Conservation (phyloP, 2,888 invertebrate genomes). For the Chrysodeixis includens region DNA sequence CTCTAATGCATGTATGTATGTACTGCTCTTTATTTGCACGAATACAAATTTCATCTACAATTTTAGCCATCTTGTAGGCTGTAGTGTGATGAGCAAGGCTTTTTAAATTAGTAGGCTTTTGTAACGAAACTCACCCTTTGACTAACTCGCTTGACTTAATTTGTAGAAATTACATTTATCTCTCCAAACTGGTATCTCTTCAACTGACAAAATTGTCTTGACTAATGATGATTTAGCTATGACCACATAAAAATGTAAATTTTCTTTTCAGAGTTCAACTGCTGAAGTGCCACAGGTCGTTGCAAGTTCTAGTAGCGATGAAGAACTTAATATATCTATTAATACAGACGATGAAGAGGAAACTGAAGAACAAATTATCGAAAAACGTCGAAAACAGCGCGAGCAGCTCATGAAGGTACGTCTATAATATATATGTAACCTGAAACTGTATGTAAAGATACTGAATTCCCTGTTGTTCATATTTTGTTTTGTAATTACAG, state of each 20-base stretch:
- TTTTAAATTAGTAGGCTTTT: too few species aligned
- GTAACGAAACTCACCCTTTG: too few species aligned
- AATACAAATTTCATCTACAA: too few species aligned
- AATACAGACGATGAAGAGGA: constrained; percentile 95
- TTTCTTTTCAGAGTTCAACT: constrained; percentile 89
- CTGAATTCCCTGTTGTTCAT: too few species aligned
- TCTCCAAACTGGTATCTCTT: neutral
- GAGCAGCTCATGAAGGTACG: constrained; percentile 95
- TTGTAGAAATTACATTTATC: neutral
- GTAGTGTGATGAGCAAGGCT: too few species aligned
- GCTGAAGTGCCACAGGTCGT: constrained; percentile 94
- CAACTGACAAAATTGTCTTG: neutral
- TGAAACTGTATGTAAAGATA: too few species aligned
- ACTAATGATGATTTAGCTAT: neutral
- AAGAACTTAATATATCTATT: constrained; percentile 92
- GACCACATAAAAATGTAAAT: neutral
- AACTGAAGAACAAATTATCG: constrained; percentile 97
- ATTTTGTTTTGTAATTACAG: constrained; percentile 41
- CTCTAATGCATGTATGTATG: too few species aligned
- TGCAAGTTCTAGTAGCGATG: constrained; percentile 91
- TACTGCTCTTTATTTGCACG: too few species aligned
- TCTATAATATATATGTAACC: too few species aligned
- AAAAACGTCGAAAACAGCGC: constrained; percentile 95
- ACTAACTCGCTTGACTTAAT: too few species aligned
- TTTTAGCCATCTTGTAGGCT: too few species aligned